These are phyloP conservation scores for Pachypeltis micranthus DNA, from an alignment of 1,140 invertebrate genomes.

Conservation along the genomic window DNA sequence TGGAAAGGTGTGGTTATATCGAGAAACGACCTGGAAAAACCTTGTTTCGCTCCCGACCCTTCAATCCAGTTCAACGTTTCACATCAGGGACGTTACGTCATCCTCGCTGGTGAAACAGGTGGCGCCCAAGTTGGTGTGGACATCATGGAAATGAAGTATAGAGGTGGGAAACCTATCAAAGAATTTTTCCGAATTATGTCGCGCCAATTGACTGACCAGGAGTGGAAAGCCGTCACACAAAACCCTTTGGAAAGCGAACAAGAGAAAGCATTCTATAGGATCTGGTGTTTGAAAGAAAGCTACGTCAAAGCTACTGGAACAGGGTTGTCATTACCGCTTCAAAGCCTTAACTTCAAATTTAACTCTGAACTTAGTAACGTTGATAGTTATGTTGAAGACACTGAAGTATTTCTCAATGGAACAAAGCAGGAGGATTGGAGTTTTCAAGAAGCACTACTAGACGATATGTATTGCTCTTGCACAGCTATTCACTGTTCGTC, in stretches of 20 bases:
- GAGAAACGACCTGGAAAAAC: constrained; percentile 52
- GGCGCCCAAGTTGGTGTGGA: constrained; percentile 49
- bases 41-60: constrained; percentile 35
- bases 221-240: constrained; percentile 64
- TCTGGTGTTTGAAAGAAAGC: constrained; percentile 93
- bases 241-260: constrained; percentile 40
- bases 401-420: constrained; percentile 52
- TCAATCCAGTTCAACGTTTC: constrained; percentile 71
- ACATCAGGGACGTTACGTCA: constrained; percentile 77
- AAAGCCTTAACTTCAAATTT: constrained; percentile 61
- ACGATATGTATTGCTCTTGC: constrained; percentile 64
- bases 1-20: constrained; percentile 52
- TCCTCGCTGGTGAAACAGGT: constrained; percentile 60
- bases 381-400: constrained; percentile 46
- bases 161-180: constrained; percentile 44
- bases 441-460: constrained; percentile 80
- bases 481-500: constrained; percentile 45
- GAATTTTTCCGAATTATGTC: constrained; percentile 83
- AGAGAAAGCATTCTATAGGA: constrained; percentile 65
- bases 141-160: constrained; percentile 61
- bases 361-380: constrained; percentile 37
- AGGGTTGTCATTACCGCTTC: constrained; percentile 67
- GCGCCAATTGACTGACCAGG: constrained; percentile 60
- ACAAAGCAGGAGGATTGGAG: constrained; percentile 50
- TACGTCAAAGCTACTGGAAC: constrained; percentile 83